Evolutionary conservation across 2,797 vertebrate species (phyloP), one percentile per base, ranked within the genome.

Genomic region (Perodicticus potto): DNA sequence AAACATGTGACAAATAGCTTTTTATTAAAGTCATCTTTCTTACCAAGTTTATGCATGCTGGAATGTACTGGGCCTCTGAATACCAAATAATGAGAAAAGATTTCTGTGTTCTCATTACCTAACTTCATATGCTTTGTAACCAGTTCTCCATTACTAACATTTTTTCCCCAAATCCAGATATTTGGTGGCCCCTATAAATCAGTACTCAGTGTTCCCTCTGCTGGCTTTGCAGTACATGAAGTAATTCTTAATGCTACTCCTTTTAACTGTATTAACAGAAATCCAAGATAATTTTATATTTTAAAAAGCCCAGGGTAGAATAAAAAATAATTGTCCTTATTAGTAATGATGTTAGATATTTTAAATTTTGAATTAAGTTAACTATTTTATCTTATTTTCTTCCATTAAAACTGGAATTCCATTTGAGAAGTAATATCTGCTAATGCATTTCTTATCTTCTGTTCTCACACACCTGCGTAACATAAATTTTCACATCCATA

Each of bases 161-260:
- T 4, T 6, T 55, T 70, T 19, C 2, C 49, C 81, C 84, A 95
- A 82, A 95, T 43, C 78, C 69, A 83, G 95, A 55, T 93, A 49
- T 74, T 73, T 96, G 69, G 74, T 96, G 94, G 95, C 91, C 49
- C 89, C 95, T 97, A 76, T 91, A 93, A 97, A 96, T 86, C 45
- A 95, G 93, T 43, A 89, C 94, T 34, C 78, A 78, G 86, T 95
- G 82, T 94, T 97, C 97, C 93, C 95, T 96, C 85, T 83, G 87
- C 59, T 92, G 92, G 86, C 57, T 96, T 65, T 91, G 76, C 89
- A 89, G 97, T 29, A 95, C 95, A 96, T 43, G 86, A 96, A 95
- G 87, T 88, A 88, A 94, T 96, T 90, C 87, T 88, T 61, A 88
- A 67, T 57, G 32, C 7, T 17, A 43, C 25, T 11, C 73, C 76